Evolutionary conservation across 2,888 invertebrate genomes (phyloP).

Genomic region (Proisotoma minuta): DNA sequence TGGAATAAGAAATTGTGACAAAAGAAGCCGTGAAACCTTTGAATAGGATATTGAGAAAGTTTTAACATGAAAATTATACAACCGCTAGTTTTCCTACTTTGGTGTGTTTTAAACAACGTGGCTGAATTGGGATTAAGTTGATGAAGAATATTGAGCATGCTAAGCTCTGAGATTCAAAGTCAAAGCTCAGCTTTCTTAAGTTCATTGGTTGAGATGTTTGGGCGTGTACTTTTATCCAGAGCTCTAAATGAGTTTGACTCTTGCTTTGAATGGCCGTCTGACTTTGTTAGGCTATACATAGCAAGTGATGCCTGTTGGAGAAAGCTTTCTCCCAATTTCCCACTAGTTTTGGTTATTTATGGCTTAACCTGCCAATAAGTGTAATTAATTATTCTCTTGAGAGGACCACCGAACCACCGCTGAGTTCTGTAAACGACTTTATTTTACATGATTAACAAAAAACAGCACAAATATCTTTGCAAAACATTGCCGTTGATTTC

Average conservation of each 20-base stretch:
- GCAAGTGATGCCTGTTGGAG: neutral
- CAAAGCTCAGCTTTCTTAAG: no score
- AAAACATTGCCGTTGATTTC: no score
- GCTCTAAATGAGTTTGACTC: no score
- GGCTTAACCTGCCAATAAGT: slow-evolving; percentile 44
- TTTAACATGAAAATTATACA: slow-evolving; percentile 12
- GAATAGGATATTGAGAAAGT: neutral
- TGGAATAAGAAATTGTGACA: neutral
- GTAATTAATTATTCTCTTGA: slow-evolving; percentile 43
- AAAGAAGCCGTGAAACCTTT: neutral
- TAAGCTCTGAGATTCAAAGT: no score
- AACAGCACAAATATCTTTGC: no score
- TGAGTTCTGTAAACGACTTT: neutral
- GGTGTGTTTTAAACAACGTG: neutral
- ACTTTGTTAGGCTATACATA: no score
- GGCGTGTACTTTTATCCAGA: no score
- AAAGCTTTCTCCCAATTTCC: slow-evolving; percentile 22
- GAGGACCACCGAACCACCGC: slow-evolving; percentile 7
- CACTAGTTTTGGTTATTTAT: slow-evolving; percentile 43
- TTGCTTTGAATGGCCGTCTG: slow-evolving; percentile 7
- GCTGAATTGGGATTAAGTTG: neutral
- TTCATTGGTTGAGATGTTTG: no score
- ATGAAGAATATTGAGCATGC: neutral
- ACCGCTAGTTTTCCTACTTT: neutral
- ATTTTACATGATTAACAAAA: neutral